phyloP scores from a whole-genome alignment of 2,113 vertebrate genomes.

The Blennius ocellaris region DNA sequence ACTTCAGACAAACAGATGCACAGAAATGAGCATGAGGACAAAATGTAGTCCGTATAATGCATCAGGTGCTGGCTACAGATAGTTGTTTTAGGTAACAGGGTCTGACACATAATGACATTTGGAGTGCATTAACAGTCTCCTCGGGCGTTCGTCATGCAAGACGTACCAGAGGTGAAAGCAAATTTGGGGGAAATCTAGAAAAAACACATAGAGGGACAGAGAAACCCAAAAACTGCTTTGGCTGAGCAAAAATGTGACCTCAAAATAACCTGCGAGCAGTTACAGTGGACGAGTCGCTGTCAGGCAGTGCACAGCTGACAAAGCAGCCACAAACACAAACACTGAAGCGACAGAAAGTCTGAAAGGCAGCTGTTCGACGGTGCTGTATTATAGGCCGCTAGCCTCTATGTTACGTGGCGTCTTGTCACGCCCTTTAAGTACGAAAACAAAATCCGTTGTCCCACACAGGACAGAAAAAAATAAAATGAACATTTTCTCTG shows the following conservation, averaged over 20 bases:
- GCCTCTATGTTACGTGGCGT: background rate
- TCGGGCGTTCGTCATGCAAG: conserved; percentile 40
- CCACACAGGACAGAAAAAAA: conserved; percentile 1
- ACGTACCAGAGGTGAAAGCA: conserved; percentile 1
- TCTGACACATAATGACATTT: conserved; percentile 55
- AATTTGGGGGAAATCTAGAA: conserved; percentile 7
- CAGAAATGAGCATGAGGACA: conserved; percentile 23
- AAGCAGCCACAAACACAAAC: conserved; percentile 2
- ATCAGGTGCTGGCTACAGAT: conserved; percentile 29
- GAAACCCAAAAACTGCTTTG: conserved; percentile 24
- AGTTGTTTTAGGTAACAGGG: conserved; percentile 48
- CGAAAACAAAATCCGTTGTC: background rate
- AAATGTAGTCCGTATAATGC: conserved; percentile 36
- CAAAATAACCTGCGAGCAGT: conserved; percentile 42
- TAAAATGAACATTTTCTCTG: background rate
- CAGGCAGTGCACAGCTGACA: conserved; percentile 17
- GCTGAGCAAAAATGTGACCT: conserved; percentile 29
- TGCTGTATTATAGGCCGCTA: conserved; percentile 4
- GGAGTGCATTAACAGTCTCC: conserved; percentile 57
- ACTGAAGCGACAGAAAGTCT: background rate
- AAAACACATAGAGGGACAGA: conserved; percentile 11
- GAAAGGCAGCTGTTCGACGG: conserved; percentile 19
- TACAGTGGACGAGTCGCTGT: background rate
- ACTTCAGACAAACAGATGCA: conserved; percentile 31
- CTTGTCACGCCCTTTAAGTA: background rate